Percentiles rank a stretch among this genome's conserved stretches.
Evolutionary conservation across 2,888 invertebrate genomes (phyloP).

Genomic region (Seira musarum): DNA sequence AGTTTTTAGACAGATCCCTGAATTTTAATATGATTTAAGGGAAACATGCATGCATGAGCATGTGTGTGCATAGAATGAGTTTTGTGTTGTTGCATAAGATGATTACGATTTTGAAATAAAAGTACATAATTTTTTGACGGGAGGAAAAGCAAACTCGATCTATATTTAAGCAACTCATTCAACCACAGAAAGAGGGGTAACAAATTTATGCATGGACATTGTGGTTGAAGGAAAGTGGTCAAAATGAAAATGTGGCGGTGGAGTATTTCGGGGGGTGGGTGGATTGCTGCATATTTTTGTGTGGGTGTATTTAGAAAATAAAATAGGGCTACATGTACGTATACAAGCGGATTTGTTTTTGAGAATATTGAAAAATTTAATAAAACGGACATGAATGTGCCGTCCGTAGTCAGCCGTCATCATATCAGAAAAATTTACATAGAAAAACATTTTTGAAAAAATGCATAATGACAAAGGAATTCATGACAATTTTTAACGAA

Average conservation of each 20-base stretch:
- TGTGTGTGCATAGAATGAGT: constrained; percentile 28
- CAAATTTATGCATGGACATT: constrained; percentile 28
- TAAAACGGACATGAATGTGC: not conserved
- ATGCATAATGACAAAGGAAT: not conserved
- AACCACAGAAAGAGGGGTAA: constrained; percentile 28
- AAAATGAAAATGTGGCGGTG: not conserved
- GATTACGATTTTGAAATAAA: not conserved
- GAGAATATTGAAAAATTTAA: not conserved
- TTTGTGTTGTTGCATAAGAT: not conserved
- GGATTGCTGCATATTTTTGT: constrained; percentile 11
- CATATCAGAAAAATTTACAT: not conserved
- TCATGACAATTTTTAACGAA: not conserved
- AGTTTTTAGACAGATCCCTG: constrained; percentile 23
- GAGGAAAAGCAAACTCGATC: not conserved
- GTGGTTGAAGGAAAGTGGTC: constrained; percentile 17
- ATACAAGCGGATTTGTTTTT: no score
- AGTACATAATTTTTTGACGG: not conserved
- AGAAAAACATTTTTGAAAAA: not conserved
- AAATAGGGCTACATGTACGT: no score
- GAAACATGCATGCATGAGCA: constrained; percentile 42
- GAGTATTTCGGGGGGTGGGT: constrained; percentile 14
- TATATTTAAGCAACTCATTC: constrained; percentile 28
- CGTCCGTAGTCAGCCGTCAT: no score
- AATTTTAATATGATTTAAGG: constrained; percentile 51
- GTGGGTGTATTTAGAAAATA: constrained; percentile 37